Conservation (phyloP, 2,113 vertebrate genomes). For the Labrus mixtus region DNA sequence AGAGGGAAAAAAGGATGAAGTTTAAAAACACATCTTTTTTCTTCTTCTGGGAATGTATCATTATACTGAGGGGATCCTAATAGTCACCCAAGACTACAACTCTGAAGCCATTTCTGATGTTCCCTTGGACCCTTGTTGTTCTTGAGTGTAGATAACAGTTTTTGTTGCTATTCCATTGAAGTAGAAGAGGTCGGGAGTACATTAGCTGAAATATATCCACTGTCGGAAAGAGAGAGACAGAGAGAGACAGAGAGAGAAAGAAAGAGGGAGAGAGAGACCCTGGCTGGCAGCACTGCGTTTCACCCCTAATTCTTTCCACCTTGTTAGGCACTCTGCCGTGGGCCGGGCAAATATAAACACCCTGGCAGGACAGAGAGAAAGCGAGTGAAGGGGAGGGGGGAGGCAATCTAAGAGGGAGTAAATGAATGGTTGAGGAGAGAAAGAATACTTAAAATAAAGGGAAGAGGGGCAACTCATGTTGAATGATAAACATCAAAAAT, state of each 20-base stretch:
- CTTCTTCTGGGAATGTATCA: neutral
- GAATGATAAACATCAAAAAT: too few relatives aligned
- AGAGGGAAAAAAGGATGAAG: neutral
- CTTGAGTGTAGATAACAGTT: conserved; percentile 37
- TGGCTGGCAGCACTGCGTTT: conserved; percentile 81
- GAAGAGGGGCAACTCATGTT: too few relatives aligned
- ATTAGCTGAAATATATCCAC: conserved; percentile 82
- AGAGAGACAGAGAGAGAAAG: conserved; percentile 49
- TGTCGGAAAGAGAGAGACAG: conserved; percentile 59
- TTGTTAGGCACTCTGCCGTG: conserved; percentile 81
- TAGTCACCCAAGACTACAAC: neutral
- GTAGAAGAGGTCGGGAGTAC: conserved; percentile 73
- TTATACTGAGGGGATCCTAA: too few relatives aligned
- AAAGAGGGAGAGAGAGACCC: conserved; percentile 52
- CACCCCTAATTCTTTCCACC: conserved; percentile 82
- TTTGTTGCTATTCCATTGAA: conserved; percentile 61
- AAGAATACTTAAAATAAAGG: conserved; percentile 13
- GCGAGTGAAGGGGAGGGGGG: conserved; percentile 32
- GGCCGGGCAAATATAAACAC: conserved; percentile 80
- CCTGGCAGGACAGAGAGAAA: conserved; percentile 72
- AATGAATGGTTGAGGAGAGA: conserved; percentile 7
- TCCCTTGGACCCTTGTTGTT: conserved; percentile 5
- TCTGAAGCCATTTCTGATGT: conserved; percentile 1
- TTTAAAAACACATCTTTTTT: neutral
- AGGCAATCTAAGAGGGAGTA: conserved; percentile 28